A percentile compares a stretch with the other conserved stretches of the same genome.
Conservation (phyloP, 1,140 invertebrate species). For the Anastrepha obliqua region DNA sequence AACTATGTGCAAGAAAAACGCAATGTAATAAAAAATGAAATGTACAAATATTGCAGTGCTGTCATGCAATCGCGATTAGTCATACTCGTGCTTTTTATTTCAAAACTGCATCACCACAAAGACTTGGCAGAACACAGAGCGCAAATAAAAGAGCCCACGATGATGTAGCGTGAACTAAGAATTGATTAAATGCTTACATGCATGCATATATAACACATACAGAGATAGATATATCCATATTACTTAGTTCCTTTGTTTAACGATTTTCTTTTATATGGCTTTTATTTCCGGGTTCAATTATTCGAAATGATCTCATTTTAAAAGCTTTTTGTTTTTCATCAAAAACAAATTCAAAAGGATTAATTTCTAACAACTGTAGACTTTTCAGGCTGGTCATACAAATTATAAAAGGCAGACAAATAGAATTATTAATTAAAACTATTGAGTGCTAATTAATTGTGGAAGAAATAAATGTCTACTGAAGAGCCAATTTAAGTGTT, state of each 20-base stretch:
- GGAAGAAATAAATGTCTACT: slow-evolving; percentile 8
- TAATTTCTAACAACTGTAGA: no score
- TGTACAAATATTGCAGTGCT: background rate
- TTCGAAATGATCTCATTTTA: slow-evolving; percentile 22
- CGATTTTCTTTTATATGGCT: background rate
- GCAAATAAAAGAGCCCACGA: background rate
- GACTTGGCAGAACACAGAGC: background rate
- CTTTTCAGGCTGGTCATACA: background rate
- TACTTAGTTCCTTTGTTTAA: slow-evolving; percentile 19
- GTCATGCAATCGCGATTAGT: slow-evolving; percentile 44
- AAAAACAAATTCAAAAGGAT: background rate
- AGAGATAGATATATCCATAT: no score
- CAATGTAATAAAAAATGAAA: background rate
- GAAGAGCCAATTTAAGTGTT: background rate
- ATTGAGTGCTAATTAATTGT: background rate
- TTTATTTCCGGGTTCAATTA: slow-evolving; percentile 1
- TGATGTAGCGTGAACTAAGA: slow-evolving; percentile 36
- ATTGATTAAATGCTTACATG: background rate
- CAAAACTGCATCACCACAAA: slow-evolving; percentile 45
- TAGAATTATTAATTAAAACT: background rate
- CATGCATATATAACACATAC: background rate
- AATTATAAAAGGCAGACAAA: background rate
- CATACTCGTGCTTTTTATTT: background rate
- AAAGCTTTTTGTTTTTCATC: background rate
- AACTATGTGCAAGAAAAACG: no score